phyloP scores from a whole-genome alignment of 2,797 vertebrate genomes.

The Aeoliscus strigatus region DNA sequence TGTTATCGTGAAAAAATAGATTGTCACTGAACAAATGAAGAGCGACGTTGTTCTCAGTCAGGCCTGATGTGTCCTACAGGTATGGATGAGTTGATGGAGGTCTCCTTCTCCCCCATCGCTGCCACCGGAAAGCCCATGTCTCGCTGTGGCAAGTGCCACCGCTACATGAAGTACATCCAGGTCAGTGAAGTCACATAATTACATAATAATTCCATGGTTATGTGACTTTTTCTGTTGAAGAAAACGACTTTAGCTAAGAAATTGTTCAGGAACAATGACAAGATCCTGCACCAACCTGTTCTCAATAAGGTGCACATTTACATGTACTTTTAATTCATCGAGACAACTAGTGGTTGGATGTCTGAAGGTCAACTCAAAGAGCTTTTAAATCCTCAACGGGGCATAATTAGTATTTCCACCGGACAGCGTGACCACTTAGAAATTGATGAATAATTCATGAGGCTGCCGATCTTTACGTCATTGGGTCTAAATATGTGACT shows the following conservation, averaged over 20 bases:
- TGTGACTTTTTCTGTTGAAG: no score
- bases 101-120: constrained; percentile 95
- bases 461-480: constrained; percentile 4
- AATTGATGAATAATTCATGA: constrained; percentile 54
- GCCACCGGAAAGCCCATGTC: constrained; percentile 92
- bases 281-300: no score
- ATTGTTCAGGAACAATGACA: no score
- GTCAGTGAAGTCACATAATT: constrained; percentile 65
- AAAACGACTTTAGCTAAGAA: no score
- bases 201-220: no score
- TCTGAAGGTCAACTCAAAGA: constrained; percentile 6
- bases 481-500: not conserved
- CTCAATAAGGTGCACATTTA: no score
- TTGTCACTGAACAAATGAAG: no score
- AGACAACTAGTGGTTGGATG: no score
- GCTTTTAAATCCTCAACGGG: constrained; percentile 1
- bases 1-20: no score
- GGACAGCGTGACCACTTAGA: constrained; percentile 9
- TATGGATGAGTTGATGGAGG: constrained; percentile 98
- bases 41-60: no score
- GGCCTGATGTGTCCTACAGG: constrained; percentile 68
- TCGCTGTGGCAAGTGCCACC: constrained; percentile 95
- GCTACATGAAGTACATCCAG: constrained; percentile 99
- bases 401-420: constrained; percentile 19
- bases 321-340: no score